Evolutionary conservation across 1,140 invertebrate species (phyloP), one percentile per base, ranked within the genome.

Genomic region (Bombus consobrinus): DNA sequence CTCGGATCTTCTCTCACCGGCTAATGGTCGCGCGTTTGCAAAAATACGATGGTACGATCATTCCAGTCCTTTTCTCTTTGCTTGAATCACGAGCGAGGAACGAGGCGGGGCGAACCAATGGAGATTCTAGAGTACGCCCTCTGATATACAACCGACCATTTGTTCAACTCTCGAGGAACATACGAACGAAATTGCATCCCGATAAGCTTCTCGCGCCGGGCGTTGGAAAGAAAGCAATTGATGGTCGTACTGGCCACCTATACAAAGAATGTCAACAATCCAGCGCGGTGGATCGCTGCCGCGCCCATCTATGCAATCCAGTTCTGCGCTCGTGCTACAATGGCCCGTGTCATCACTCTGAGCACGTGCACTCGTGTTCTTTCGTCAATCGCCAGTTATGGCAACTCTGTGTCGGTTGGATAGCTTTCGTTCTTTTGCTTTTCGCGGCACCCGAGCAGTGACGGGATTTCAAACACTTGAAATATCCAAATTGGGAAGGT

Each of bases 101-200:
- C 62, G 32, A 79, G 68, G 66, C 68, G 66, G 66, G 22, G 39
- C 75, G 62, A 72, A 10, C n/a, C n/a, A 34, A n/a, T 18, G 5
- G 9, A 34, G 53, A 73, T 81, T 81, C 80, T 62, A 41, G 32
- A 84, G 4, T 34, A 79, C 76, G 53, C 76, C 68, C 53, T 79
- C 53, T 37, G 75, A 84, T 78, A 69, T 62, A 79, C 66, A 84
- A 72, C 66, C 82, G 32, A 34, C 75, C n/a, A 78, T 72, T 72
- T 71, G 66, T 84, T 84, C 68, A 39, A 76, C 59, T 76, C 81
- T 22, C 39, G 41, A 15, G 37, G 47, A 73, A 73, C 37, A 47
- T n/a, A 73, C 13, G 13, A 57, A 57, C 39, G 82, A 79, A 79
- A 84, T 84, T 72, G 53, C 82, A 84, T 79, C 43, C 73, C 41